These are phyloP conservation scores for Galbula dea DNA, from an alignment of 2,113 vertebrate species.

Conservation along the genomic window DNA sequence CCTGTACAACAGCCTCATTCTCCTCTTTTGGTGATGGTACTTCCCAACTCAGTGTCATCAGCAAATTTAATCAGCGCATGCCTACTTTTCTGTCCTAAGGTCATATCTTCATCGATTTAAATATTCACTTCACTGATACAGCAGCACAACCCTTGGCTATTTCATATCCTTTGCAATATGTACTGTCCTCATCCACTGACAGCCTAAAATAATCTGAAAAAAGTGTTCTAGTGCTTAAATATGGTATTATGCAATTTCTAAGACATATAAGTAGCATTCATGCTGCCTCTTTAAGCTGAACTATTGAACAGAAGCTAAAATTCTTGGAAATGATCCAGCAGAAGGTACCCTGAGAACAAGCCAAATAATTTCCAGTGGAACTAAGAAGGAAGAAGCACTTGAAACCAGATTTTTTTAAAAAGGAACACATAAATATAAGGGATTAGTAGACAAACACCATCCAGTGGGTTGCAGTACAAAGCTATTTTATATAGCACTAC, in stretches of 20 bases:
- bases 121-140: neutral
- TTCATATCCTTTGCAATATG: neutral
- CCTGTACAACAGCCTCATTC: neutral
- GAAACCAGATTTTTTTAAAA: neutral
- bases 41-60: neutral
- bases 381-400: neutral
- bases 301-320: neutral
- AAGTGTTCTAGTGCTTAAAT: neutral
- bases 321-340: neutral
- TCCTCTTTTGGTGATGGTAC: neutral
- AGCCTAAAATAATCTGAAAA: neutral
- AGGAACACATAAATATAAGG: neutral
- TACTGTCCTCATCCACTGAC: neutral
- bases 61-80: neutral
- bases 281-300: neutral
- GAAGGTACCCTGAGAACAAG: neutral
- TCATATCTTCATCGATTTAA: too few species aligned
- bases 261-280: neutral
- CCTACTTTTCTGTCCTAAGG: neutral
- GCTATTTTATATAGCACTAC: neutral
- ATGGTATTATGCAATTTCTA: neutral
- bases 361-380: neutral
- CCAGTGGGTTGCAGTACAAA: neutral
- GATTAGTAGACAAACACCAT: neutral
- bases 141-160: neutral